Evolutionary conservation across 2,888 invertebrate species (phyloP).

Genomic region (Habrosyne pyritoides): DNA sequence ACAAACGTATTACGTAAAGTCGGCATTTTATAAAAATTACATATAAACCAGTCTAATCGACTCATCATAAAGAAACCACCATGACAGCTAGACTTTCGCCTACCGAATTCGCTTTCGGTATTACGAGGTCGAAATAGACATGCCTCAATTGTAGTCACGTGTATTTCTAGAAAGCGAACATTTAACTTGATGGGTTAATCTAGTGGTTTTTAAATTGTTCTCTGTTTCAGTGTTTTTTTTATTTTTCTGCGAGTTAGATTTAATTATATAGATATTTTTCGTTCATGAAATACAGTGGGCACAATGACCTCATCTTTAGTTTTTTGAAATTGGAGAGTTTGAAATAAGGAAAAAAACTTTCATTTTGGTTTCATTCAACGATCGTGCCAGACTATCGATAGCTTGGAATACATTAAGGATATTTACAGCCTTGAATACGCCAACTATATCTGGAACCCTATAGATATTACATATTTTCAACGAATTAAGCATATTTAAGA

Average conservation of each 20-base stretch:
- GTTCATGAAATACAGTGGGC: too few relatives aligned
- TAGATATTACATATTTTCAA: too few relatives aligned
- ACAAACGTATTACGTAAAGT: not conserved
- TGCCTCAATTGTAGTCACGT: not conserved
- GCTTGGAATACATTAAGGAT: too few relatives aligned
- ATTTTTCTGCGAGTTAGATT: not conserved
- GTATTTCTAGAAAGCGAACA: conserved; percentile 5
- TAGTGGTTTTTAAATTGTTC: not conserved
- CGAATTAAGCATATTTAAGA: too few relatives aligned
- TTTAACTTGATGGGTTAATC: not conserved
- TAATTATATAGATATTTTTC: too few relatives aligned
- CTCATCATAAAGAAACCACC: conserved; percentile 1
- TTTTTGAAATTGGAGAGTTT: too few relatives aligned
- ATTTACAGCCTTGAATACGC: too few relatives aligned
- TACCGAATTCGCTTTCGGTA: not conserved
- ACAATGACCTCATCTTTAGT: too few relatives aligned
- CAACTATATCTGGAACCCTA: too few relatives aligned
- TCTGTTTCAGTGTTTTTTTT: not conserved
- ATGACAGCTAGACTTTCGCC: conserved; percentile 6
- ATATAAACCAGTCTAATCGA: not conserved
- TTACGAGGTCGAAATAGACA: not conserved
- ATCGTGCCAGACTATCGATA: too few relatives aligned
- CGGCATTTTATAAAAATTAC: not conserved
- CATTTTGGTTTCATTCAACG: too few relatives aligned
- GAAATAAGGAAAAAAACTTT: too few relatives aligned